phyloP scores from a whole-genome alignment of 2,113 vertebrate species.

The Oreamnos americanus region DNA sequence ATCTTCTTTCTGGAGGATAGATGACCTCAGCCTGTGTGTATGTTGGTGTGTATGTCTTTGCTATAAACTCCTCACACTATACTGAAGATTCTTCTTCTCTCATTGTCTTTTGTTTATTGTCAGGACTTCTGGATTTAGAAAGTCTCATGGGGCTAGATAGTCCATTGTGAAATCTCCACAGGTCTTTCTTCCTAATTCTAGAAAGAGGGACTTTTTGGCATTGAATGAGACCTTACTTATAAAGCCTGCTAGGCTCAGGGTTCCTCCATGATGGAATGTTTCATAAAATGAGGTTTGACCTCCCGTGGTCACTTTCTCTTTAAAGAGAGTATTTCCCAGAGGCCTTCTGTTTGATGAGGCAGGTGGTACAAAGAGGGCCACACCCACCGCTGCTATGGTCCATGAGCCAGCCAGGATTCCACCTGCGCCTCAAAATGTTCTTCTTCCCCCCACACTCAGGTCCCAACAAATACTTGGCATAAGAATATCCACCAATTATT shows the following conservation, averaged over 20 bases:
- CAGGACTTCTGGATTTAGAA: background rate
- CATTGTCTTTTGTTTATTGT: background rate
- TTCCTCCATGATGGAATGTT: background rate
- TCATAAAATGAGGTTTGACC: background rate
- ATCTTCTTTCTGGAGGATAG: background rate
- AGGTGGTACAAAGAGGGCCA: background rate
- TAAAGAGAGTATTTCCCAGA: background rate
- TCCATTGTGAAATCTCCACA: background rate
- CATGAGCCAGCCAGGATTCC: background rate
- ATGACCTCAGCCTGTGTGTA: background rate
- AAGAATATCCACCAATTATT: background rate
- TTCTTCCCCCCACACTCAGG: background rate
- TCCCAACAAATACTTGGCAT: background rate
- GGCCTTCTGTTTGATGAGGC: background rate
- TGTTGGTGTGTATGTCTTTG: background rate
- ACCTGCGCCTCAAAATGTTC: background rate
- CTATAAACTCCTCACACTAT: background rate
- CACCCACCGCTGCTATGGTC: fast-evolving
- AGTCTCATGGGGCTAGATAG: background rate
- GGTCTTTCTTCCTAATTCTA: background rate
- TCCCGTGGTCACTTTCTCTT: background rate
- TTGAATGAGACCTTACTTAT: background rate
- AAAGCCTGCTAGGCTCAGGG: background rate
- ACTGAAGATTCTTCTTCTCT: background rate
- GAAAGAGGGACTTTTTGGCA: background rate